Evolutionary conservation across 2,888 invertebrate genomes (phyloP).

Genomic region (Sialis lutaria): DNA sequence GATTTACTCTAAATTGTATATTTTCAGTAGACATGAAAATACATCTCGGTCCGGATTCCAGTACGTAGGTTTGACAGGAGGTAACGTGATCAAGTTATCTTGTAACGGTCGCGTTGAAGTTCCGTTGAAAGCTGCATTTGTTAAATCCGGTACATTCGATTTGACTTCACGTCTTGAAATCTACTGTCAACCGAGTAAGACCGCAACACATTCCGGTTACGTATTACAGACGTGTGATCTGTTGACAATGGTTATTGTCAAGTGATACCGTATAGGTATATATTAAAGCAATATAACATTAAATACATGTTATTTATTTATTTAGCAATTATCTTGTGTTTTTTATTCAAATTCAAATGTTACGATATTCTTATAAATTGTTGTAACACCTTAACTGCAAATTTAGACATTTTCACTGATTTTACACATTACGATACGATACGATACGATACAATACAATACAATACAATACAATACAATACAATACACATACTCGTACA

Average conservation of each 20-base stretch:
- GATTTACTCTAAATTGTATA: background rate
- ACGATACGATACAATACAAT: too few relatives aligned
- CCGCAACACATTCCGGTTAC: constrained; percentile 7
- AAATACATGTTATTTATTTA: too few relatives aligned
- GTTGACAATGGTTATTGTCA: background rate
- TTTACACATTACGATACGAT: too few relatives aligned
- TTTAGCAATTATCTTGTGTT: too few relatives aligned
- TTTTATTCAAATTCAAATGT: too few relatives aligned
- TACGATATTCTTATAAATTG: too few relatives aligned
- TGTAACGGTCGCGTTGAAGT: constrained; percentile 20
- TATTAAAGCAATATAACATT: too few relatives aligned
- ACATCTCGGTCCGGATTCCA: constrained; percentile 20
- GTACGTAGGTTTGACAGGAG: constrained; percentile 20
- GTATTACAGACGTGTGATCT: background rate
- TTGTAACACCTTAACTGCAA: too few relatives aligned
- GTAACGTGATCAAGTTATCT: constrained; percentile 17
- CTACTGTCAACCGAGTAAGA: constrained; percentile 19
- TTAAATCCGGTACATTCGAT: constrained; percentile 48
- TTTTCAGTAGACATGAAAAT: background rate
- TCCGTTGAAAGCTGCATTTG: constrained; percentile 33
- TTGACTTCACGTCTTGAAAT: constrained; percentile 42
- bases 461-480: too few relatives aligned
- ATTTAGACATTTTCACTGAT: too few relatives aligned
- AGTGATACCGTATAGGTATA: too few relatives aligned
- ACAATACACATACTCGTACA: too few relatives aligned